A percentile compares a stretch with the other conserved stretches of the same genome.
Conservation (phyloP, 2,797 vertebrate species). For the Ataeniobius toweri region DNA sequence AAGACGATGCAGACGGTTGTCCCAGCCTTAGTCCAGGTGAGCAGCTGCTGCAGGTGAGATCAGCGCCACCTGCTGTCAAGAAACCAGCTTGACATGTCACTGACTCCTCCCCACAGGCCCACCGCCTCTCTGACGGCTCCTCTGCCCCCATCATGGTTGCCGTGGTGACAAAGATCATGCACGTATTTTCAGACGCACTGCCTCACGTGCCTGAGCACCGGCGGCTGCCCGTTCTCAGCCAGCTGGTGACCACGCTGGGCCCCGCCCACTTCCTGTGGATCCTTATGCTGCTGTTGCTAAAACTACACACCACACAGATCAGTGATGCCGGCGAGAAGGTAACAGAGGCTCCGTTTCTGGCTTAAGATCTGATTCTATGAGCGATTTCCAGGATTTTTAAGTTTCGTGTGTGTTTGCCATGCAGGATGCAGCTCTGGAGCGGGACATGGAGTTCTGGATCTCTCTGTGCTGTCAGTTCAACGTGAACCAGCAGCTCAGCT, state of each 20-base stretch:
- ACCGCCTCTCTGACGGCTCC: slow-evolving; percentile 69
- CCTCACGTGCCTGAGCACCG: slow-evolving; percentile 95
- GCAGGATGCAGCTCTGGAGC: slow-evolving; percentile 87
- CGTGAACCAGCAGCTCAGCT: slow-evolving; percentile 82
- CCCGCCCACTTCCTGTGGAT: slow-evolving; percentile 91
- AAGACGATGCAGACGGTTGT: slow-evolving; percentile 94
- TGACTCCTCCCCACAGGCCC: slow-evolving; percentile 75
- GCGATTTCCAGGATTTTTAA: not conserved
- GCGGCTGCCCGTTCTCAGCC: slow-evolving; percentile 86
- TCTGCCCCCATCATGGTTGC: slow-evolving; percentile 65
- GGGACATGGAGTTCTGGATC: slow-evolving; percentile 91
- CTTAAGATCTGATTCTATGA: no score
- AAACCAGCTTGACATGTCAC: not conserved
- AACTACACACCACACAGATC: slow-evolving; percentile 87
- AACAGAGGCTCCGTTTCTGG: no score
- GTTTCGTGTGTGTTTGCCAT: not conserved
- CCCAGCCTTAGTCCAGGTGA: slow-evolving; percentile 92
- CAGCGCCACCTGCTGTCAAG: not conserved
- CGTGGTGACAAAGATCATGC: slow-evolving; percentile 84
- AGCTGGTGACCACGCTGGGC: slow-evolving; percentile 86
- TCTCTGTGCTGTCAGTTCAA: slow-evolving; percentile 88
- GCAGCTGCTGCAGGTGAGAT: not conserved
- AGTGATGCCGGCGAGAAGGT: slow-evolving; percentile 80
- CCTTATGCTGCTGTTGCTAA: slow-evolving; percentile 88
- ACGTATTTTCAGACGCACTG: slow-evolving; percentile 91